Percentiles rank a stretch among this genome's conserved stretches.
phyloP scores from a whole-genome alignment of 2,888 invertebrate genomes.

The Pyrrhopygopsis socrates region DNA sequence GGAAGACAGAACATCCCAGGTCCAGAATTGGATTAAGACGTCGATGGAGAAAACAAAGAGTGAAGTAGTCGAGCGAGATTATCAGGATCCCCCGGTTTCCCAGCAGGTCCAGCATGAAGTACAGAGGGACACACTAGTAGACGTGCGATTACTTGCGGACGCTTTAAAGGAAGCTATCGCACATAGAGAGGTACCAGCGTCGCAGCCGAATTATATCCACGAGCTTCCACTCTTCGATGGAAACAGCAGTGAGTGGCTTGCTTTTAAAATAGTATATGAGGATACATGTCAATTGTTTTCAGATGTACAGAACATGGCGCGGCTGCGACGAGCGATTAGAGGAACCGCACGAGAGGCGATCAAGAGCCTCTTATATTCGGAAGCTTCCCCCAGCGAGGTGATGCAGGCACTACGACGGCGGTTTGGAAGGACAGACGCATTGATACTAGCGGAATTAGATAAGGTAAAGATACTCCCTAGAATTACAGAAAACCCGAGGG shows the following conservation, averaged over 20 bases:
- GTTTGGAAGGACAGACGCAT: constrained; percentile 17
- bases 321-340: constrained; percentile 27
- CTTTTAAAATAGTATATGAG: constrained; percentile 41
- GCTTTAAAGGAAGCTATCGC: too few species aligned
- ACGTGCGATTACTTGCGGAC: too few species aligned
- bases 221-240: constrained; percentile 49
- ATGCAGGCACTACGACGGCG: constrained; percentile 21
- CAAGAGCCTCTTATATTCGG: constrained; percentile 20
- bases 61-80: too few species aligned
- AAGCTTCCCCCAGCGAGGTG: neutral
- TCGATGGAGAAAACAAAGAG: too few species aligned
- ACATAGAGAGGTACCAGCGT: too few species aligned
- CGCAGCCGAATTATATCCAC: constrained; percentile 28
- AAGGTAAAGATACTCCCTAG: constrained; percentile 1
- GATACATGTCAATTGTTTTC: constrained; percentile 26
- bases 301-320: constrained; percentile 35
- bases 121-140: too few species aligned
- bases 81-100: too few species aligned
- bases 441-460: constrained; percentile 12
- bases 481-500: neutral
- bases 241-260: constrained; percentile 35
- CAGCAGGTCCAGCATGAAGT: too few species aligned
- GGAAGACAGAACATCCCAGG: too few species aligned
- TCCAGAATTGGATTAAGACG: too few species aligned
- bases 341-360: neutral